A percentile compares a stretch with the other conserved stretches of the same genome.
Conservation (phyloP, 2,888 invertebrate genomes). For the Deroplatys truncata region DNA sequence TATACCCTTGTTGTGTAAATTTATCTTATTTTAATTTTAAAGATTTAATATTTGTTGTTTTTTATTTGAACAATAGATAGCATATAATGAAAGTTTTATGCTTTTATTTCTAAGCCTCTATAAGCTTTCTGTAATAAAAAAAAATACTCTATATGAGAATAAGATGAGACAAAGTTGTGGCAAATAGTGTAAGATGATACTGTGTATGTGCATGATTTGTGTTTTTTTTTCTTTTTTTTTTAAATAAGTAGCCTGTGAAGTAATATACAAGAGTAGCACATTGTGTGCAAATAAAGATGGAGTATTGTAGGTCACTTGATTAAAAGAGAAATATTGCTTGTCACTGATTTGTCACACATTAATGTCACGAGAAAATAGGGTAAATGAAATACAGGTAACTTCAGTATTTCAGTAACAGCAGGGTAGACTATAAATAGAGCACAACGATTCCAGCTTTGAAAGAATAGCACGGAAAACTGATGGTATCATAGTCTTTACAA, state of each 20-base stretch:
- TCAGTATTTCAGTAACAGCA: neutral
- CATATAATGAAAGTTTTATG: neutral
- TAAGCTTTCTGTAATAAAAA: neutral
- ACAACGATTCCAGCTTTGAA: no score
- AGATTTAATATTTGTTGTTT: neutral
- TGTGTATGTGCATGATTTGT: neutral
- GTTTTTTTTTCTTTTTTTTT: neutral
- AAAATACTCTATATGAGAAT: neutral
- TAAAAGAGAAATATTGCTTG: neutral
- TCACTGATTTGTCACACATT: neutral
- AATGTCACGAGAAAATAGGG: neutral
- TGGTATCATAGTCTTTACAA: no score
- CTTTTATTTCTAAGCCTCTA: neutral
- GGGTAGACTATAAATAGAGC: neutral
- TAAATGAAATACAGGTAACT: neutral
- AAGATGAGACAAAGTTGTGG: neutral
- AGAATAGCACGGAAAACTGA: no score
- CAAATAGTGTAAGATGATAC: neutral
- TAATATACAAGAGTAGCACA: neutral
- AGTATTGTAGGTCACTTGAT: neutral
- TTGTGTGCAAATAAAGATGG: neutral
- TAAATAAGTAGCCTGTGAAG: neutral
- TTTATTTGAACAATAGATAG: neutral
- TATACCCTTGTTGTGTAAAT: neutral
- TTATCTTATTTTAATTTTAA: neutral